A percentile compares a stretch with the other conserved stretches of the same genome.
These are phyloP conservation scores for Labeo rohita DNA, from an alignment of 2,113 vertebrate genomes.

Conservation along the genomic window DNA sequence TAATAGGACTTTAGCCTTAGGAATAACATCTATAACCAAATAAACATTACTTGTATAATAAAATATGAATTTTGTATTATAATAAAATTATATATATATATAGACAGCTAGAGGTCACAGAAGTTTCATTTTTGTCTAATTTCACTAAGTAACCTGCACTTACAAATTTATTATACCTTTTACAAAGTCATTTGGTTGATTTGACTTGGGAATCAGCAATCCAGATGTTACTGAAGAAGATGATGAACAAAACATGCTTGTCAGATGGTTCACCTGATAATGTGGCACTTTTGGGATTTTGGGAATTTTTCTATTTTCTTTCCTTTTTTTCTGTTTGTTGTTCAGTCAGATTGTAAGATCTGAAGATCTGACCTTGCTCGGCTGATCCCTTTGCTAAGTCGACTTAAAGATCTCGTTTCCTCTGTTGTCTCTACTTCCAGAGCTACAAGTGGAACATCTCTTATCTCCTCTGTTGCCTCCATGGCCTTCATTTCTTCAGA, in stretches of 20 bases:
- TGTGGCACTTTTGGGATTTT: neutral
- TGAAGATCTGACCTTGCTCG: slow-evolving; percentile 91
- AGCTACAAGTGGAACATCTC: slow-evolving; percentile 13
- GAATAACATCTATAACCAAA: no score
- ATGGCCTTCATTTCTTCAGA: slow-evolving; percentile 11
- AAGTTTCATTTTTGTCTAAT: no score
- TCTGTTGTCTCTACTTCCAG: slow-evolving; percentile 72
- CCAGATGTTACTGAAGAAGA: no score
- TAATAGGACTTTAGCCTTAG: no score
- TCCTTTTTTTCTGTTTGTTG: slow-evolving; percentile 50
- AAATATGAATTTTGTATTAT: no score
- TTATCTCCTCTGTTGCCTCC: slow-evolving; percentile 3
- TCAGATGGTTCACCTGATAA: neutral
- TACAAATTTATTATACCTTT: no score
- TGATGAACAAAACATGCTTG: neutral
- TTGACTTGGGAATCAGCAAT: no score
- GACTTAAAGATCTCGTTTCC: slow-evolving; percentile 87
- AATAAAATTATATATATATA: no score
- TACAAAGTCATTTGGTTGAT: no score
- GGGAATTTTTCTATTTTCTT: neutral
- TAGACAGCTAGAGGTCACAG: no score
- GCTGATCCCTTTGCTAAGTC: slow-evolving; percentile 93
- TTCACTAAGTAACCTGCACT: no score
- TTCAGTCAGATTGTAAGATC: slow-evolving; percentile 90
- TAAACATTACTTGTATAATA: no score